A percentile compares a stretch with the other conserved stretches of the same genome.
These are phyloP conservation scores for Xylota segnis DNA, from an alignment of 2,888 invertebrate species.

Conservation along the genomic window DNA sequence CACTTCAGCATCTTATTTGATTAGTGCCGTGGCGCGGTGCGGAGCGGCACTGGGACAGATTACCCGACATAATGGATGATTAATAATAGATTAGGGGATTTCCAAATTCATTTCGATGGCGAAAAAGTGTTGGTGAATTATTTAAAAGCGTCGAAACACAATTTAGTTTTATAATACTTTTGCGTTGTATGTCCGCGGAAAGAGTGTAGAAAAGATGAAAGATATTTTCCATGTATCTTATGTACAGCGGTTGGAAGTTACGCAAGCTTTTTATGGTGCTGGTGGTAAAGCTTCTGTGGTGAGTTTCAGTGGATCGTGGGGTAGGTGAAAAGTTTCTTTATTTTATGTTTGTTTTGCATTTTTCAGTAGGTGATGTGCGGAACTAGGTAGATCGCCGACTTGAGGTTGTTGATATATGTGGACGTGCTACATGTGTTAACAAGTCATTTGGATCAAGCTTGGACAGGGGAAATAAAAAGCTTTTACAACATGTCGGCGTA, in stretches of 20 bases:
- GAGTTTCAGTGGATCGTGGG: constrained; percentile 1
- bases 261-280: constrained; percentile 6
- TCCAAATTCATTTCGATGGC: constrained; percentile 19
- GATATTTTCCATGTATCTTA: not conserved
- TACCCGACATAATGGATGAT: constrained; percentile 23
- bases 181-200: not conserved
- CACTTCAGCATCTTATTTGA: not conserved
- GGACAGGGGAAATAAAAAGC: not conserved
- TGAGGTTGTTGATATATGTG: not conserved
- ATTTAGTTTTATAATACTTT: not conserved
- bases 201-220: constrained; percentile 2
- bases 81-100: constrained; percentile 43
- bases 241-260: not conserved
- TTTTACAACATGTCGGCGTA: not conserved
- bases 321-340: not conserved
- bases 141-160: constrained; percentile 17
- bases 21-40: not conserved
- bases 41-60: not conserved
- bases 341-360: not conserved
- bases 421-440: not conserved
- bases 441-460: not conserved
- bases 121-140: constrained; percentile 11
- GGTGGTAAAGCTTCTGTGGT: constrained; percentile 17
- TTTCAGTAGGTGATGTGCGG: not conserved
- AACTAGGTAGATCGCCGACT: not conserved